Base-by-base conservation (phyloP, 2,113 vertebrate genomes). In the Poeciliopsis prolifica region DNA sequence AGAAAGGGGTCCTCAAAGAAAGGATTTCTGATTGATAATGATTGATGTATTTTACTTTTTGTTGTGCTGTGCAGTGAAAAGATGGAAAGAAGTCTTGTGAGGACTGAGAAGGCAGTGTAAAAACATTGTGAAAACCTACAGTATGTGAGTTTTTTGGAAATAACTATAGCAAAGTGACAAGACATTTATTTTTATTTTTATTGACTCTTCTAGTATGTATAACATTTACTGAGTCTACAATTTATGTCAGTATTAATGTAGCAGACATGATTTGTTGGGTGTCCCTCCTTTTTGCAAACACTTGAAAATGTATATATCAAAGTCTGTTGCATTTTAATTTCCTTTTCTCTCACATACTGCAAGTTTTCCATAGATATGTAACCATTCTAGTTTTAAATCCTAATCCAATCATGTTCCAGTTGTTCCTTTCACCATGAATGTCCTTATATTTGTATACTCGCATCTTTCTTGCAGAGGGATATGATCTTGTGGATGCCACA, bases 81-180 rank as follows among this genome's bases (percentile, higher is more conserved):
- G 94, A 94, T 95, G 93, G 89, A 94, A 94, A 93, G 93, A 91
- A 86, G 90, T 88, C 85, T 92, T 93, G 90, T 94, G 70, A 88
- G 88, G 90, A 92, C 89, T 92, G 95, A 95, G 95, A 95, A 95
- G 95, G 95, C 95, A 94, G 94, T 95, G 95, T 95, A 94, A 94
- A 95, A 93, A 92, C 91, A 92, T 92, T 87, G 72, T 82, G 86
- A 87, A 91, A 91, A 79, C 88, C 79, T 90, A 86, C 87, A 89
- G 89, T 91, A 92, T 94, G 94, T 94, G 93, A 94, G 93, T 93
- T 91, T 80, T 82, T 79, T 74, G 70, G 69, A 69, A 75, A 65
- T 42, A 1, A 42, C 51, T 33, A 76, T 40, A 30, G 26, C 64
- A 69, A 80, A 66, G 58, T 48, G 64, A 77, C 29, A 48, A 48